phyloP scores from a whole-genome alignment of 2,113 vertebrate species.

The Oreochromis niloticus region DNA sequence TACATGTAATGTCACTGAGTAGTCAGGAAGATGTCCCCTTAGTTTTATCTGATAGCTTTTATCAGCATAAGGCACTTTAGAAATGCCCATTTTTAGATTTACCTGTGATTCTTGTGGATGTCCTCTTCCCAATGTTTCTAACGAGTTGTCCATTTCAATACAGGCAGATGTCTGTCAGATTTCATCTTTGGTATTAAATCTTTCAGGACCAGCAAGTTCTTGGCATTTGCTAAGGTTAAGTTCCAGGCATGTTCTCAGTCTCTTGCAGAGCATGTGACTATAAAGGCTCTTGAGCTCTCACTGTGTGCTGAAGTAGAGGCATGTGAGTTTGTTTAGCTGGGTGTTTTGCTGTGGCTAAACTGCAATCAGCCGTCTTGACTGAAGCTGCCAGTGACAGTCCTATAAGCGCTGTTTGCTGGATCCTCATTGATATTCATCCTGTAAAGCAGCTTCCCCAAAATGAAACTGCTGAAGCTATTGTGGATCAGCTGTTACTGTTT shows the following conservation, averaged over 20 bases:
- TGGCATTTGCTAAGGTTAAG: conserved; percentile 3
- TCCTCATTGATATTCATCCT: conserved; percentile 14
- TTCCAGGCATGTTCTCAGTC: conserved; percentile 1
- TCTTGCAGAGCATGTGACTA: conserved; percentile 58
- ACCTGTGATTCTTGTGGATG: background rate
- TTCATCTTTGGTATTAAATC: background rate
- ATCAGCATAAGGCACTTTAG: background rate
- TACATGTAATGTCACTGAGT: background rate
- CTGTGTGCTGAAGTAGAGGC: conserved; percentile 54
- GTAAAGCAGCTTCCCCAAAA: background rate
- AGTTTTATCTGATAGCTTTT: background rate
- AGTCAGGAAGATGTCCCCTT: background rate
- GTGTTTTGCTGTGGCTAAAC: conserved; percentile 12
- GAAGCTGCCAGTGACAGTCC: background rate
- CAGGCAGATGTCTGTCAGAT: background rate
- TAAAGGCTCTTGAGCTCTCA: conserved; percentile 14
- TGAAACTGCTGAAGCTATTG: background rate
- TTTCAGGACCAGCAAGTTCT: background rate
- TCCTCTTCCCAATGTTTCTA: background rate
- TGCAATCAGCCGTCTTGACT: background rate
- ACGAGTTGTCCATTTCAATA: background rate
- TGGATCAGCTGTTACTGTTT: background rate
- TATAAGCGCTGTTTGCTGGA: background rate
- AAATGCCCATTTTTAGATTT: background rate
- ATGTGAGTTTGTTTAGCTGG: conserved; percentile 72